A percentile compares a stretch with the other conserved stretches of the same genome.
phyloP scores from a whole-genome alignment of 2,888 invertebrate species.

The Brachyptera risi region DNA sequence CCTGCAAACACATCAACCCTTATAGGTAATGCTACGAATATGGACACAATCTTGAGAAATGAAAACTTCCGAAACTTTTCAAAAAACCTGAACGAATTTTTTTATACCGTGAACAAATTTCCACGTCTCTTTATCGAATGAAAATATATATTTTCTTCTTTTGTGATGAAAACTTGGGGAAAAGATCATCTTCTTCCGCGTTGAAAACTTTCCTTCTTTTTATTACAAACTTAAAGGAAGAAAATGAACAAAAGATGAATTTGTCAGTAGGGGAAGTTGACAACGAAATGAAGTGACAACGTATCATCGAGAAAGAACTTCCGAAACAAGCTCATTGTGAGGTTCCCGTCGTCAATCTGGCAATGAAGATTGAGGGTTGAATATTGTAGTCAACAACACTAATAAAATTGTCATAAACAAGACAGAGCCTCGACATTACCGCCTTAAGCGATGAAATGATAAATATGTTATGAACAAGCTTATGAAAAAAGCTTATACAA shows the following conservation, averaged over 20 bases:
- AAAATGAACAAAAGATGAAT: conserved; percentile 16
- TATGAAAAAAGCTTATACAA: no score
- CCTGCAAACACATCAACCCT: not conserved
- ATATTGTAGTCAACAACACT: no score
- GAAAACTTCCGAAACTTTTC: not conserved
- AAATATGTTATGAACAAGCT: no score
- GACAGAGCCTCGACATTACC: no score
- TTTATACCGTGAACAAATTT: conserved; percentile 13
- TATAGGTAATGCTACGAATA: not conserved
- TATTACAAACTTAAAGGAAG: conserved; percentile 9
- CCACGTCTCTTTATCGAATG: conserved; percentile 12
- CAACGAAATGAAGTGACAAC: conserved; percentile 11
- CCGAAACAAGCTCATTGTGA: not conserved
- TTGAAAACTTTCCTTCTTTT: conserved; percentile 6
- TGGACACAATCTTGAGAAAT: not conserved
- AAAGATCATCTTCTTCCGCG: not conserved
- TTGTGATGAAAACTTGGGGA: no score
- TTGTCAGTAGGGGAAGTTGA: conserved; percentile 15
- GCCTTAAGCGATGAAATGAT: no score
- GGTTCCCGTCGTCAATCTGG: not conserved
- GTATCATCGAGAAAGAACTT: not conserved
- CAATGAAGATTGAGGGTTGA: no score
- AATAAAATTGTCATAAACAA: no score
- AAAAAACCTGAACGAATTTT: conserved; percentile 11
- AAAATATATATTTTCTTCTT: conserved; percentile 8